phyloP scores from a whole-genome alignment of 2,113 vertebrate species.

The Ptilonorhynchus violaceus region DNA sequence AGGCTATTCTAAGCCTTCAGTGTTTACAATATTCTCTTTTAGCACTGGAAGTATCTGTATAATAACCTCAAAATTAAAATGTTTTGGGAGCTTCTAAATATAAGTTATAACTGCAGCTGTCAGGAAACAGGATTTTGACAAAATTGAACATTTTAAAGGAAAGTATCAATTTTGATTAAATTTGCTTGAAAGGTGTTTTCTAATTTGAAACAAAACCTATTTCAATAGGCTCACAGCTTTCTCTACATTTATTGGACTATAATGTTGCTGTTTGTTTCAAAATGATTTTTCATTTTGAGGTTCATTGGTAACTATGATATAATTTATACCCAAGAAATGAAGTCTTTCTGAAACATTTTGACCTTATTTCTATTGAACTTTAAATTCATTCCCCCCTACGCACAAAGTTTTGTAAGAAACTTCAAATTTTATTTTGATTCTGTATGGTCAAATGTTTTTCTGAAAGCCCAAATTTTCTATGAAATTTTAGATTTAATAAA shows the following conservation, averaged over 20 bases:
- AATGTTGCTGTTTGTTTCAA: not conserved
- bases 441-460: not conserved
- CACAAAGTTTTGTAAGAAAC: not conserved
- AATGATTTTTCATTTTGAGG: not conserved
- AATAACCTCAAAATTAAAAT: conserved; percentile 58
- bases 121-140: conserved; percentile 47
- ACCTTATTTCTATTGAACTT: not conserved
- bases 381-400: fast-evolving
- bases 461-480: not conserved
- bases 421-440: not conserved
- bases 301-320: not conserved
- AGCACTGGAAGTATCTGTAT: conserved; percentile 45
- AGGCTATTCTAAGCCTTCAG: conserved; percentile 44
- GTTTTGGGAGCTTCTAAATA: conserved; percentile 52
- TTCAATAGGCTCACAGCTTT: not conserved
- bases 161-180: conserved; percentile 46
- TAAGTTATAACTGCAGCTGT: conserved; percentile 54
- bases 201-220: conserved; percentile 33
- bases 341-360: not conserved
- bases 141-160: conserved; percentile 35
- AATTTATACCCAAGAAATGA: not conserved
- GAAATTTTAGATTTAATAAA: not conserved
- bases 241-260: not conserved
- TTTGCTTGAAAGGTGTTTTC: conserved; percentile 46
- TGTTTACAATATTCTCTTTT: conserved; percentile 26